Conservation (phyloP, 2,888 invertebrate species). For the Hypercompe scribonia region DNA sequence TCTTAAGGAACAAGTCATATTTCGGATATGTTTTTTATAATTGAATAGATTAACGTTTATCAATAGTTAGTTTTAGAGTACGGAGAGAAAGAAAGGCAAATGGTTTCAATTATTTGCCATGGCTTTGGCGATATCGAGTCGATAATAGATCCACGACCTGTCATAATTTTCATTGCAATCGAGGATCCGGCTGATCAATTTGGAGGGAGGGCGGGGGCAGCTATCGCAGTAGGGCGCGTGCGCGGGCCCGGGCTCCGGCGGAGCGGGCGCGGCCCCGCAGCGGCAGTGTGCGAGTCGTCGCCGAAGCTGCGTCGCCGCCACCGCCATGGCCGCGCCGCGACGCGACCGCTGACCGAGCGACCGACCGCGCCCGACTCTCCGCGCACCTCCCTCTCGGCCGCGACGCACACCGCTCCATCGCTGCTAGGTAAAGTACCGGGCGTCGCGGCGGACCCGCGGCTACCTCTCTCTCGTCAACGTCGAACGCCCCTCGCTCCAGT, state of each 20-base stretch:
- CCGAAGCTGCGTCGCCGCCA: slow-evolving; percentile 76
- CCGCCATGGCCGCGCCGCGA: slow-evolving; percentile 81
- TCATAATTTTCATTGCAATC: slow-evolving; percentile 85
- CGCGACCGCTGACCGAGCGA: slow-evolving; percentile 73
- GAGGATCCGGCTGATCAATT: slow-evolving; percentile 84
- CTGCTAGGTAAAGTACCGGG: slow-evolving; percentile 70
- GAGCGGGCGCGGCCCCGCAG: slow-evolving; percentile 64
- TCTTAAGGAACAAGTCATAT: background rate
- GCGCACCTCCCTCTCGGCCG: slow-evolving; percentile 42
- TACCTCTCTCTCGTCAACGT: slow-evolving; percentile 32
- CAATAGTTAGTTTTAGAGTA: too few species aligned
- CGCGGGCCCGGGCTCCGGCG: slow-evolving; percentile 60
- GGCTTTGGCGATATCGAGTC: slow-evolving; percentile 69
- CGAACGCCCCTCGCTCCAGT: slow-evolving; percentile 46
- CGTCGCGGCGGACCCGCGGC: slow-evolving; percentile 42
- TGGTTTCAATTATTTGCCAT: slow-evolving; percentile 61
- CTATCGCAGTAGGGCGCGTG: slow-evolving; percentile 50
- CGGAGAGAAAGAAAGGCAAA: slow-evolving; percentile 30
- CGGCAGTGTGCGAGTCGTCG: slow-evolving; percentile 80
- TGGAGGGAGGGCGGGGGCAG: slow-evolving; percentile 57
- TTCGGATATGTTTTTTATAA: background rate
- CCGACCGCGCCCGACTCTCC: slow-evolving; percentile 68
- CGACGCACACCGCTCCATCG: slow-evolving; percentile 60
- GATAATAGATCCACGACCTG: slow-evolving; percentile 82
- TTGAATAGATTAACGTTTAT: background rate